A percentile compares a stretch with the other conserved stretches of the same genome.
phyloP scores from a whole-genome alignment of 2,797 vertebrate species.

The Sebastes diploproa region DNA sequence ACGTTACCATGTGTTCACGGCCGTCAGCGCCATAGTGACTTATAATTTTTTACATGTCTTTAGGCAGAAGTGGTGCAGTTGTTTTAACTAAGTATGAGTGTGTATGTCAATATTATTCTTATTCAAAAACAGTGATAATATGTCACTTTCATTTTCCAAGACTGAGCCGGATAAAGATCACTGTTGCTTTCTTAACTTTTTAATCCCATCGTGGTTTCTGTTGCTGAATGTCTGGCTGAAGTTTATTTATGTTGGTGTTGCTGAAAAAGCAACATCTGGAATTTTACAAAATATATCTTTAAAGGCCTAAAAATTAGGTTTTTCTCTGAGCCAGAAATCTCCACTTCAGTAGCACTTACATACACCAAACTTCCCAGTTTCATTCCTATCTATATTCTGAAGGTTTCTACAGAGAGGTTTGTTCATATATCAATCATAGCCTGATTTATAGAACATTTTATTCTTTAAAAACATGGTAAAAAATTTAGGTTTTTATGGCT shows the following conservation, averaged over 20 bases:
- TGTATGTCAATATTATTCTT: background rate
- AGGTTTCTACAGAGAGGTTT: fast-evolving
- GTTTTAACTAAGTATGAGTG: background rate
- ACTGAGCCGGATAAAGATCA: background rate
- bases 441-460: too few species aligned
- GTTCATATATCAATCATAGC: too few species aligned
- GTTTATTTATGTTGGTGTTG: too few species aligned
- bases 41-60: background rate
- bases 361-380: too few species aligned
- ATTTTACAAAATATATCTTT: too few species aligned
- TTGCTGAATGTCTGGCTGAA: fast-evolving
- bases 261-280: fast-evolving
- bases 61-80: background rate
- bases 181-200: fast-evolving
- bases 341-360: too few species aligned
- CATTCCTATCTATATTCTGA: too few species aligned
- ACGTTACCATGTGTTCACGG: background rate
- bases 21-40: background rate
- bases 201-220: too few species aligned
- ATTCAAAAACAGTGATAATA: background rate
- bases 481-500: too few species aligned
- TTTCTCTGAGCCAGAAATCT: too few species aligned
- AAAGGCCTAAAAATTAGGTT: too few species aligned
- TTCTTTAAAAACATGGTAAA: fast-evolving
- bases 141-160: background rate